Conservation (phyloP, 1,140 invertebrate species). For the Dolichoris vasculosae region DNA sequence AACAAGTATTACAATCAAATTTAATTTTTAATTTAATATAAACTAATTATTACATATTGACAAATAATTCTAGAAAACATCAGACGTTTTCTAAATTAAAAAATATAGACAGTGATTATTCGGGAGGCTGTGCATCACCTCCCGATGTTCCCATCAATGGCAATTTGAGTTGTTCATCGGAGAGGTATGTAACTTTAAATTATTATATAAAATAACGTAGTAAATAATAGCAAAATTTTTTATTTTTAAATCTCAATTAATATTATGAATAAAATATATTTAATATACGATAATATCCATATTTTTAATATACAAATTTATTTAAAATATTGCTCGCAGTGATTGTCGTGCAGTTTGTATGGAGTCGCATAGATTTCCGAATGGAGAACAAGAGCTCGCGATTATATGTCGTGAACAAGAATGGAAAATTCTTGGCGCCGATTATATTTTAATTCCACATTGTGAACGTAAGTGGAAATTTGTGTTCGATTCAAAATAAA, state of each 20-base stretch:
- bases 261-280: not conserved
- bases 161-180: constrained; percentile 68
- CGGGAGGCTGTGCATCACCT: constrained; percentile 58
- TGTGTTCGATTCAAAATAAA: not conserved
- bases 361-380: constrained; percentile 77
- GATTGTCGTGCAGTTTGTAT: constrained; percentile 77
- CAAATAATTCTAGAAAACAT: not conserved
- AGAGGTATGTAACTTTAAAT: constrained; percentile 58
- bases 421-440: constrained; percentile 76
- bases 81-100: not conserved
- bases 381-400: constrained; percentile 74
- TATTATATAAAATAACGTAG: not conserved
- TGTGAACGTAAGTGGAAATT: constrained; percentile 77
- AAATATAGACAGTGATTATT: not conserved
- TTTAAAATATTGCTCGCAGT: constrained; percentile 55
- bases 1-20: too few relatives aligned
- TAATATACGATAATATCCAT: not conserved
- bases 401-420: constrained; percentile 75
- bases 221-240: not conserved
- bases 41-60: too few relatives aligned
- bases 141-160: constrained; percentile 70
- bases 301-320: not conserved
- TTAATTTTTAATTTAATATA: too few relatives aligned
- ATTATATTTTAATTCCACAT: constrained; percentile 74
- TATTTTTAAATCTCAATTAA: too few relatives aligned